Percentiles rank a stretch among this genome's conserved stretches.
Conservation (phyloP, 2,113 vertebrate genomes). For the Pionites leucogaster region DNA sequence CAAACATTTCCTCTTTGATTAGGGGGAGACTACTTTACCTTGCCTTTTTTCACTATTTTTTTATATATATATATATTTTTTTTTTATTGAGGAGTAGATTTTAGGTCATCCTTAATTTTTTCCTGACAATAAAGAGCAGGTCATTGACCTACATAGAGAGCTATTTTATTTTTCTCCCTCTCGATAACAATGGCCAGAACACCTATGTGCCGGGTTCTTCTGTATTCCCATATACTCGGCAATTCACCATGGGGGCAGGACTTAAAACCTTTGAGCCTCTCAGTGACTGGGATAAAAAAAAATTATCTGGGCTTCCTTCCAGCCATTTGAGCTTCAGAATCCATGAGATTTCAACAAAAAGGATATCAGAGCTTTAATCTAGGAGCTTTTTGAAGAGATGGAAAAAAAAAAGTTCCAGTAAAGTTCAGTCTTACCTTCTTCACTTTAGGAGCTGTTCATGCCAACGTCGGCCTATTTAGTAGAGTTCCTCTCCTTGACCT, state of each 20-base stretch:
- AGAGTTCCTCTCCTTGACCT: constrained; percentile 66
- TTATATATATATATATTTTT: constrained; percentile 29
- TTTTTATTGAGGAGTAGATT: constrained; percentile 70
- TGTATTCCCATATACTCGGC: constrained; percentile 66
- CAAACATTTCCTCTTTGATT: constrained; percentile 76
- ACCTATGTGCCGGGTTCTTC: constrained; percentile 70
- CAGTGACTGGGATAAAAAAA: constrained; percentile 79
- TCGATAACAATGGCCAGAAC: constrained; percentile 75
- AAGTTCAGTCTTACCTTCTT: constrained; percentile 74
- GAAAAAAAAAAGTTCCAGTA: constrained; percentile 76
- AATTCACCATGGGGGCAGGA: constrained; percentile 76
- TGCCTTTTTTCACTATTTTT: neutral
- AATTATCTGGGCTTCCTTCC: constrained; percentile 78
- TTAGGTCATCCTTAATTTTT: constrained; percentile 82
- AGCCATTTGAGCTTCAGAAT: constrained; percentile 79
- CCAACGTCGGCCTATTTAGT: constrained; percentile 75
- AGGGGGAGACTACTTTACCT: constrained; percentile 70
- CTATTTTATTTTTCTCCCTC: constrained; percentile 75
- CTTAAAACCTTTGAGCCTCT: constrained; percentile 80
- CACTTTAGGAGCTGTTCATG: constrained; percentile 61
- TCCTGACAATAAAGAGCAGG: constrained; percentile 73
- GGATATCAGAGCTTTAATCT: constrained; percentile 77
- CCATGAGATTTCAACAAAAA: constrained; percentile 76
- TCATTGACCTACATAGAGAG: constrained; percentile 79
- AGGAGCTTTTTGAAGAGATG: constrained; percentile 76